These are phyloP conservation scores for Poecilia gillii DNA, from an alignment of 2,797 vertebrate species.

Conservation along the genomic window DNA sequence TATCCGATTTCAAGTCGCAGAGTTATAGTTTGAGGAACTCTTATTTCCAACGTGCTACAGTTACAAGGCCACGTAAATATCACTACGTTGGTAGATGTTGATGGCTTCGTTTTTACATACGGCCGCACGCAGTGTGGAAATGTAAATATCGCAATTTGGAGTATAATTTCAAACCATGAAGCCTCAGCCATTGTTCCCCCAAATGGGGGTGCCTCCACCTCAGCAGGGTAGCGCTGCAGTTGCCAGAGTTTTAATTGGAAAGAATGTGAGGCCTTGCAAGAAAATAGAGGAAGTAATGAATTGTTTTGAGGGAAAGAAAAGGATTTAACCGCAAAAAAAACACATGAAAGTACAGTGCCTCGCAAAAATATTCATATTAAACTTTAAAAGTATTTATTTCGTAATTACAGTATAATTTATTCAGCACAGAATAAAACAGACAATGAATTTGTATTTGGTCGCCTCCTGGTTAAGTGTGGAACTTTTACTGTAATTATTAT, in stretches of 20 bases:
- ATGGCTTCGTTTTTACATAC: constrained; percentile 17
- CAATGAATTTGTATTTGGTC: neutral
- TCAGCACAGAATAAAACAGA: neutral
- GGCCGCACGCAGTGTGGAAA: constrained; percentile 14
- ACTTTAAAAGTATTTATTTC: neutral
- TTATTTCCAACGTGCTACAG: constrained; percentile 47
- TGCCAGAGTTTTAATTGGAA: constrained; percentile 10
- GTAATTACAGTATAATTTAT: neutral
- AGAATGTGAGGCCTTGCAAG: constrained; percentile 2
- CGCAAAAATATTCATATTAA: neutral
- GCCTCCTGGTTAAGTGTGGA: neutral
- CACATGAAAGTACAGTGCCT: neutral
- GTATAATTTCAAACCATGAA: constrained; percentile 14
- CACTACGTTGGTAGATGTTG: constrained; percentile 36
- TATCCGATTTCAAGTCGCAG: constrained; percentile 56
- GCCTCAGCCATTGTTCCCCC: constrained; percentile 20
- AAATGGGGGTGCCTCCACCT: constrained; percentile 4
- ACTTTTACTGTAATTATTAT: neutral
- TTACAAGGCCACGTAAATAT: constrained; percentile 42
- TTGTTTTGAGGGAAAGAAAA: neutral
- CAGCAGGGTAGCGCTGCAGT: neutral
- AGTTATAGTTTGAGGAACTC: constrained; percentile 51
- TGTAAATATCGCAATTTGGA: constrained; percentile 22
- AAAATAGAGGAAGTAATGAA: constrained; percentile 6
- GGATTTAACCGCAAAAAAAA: neutral